Evolutionary conservation across 2,888 invertebrate genomes (phyloP).

Genomic region (Lepidocyrtinus sp.): DNA sequence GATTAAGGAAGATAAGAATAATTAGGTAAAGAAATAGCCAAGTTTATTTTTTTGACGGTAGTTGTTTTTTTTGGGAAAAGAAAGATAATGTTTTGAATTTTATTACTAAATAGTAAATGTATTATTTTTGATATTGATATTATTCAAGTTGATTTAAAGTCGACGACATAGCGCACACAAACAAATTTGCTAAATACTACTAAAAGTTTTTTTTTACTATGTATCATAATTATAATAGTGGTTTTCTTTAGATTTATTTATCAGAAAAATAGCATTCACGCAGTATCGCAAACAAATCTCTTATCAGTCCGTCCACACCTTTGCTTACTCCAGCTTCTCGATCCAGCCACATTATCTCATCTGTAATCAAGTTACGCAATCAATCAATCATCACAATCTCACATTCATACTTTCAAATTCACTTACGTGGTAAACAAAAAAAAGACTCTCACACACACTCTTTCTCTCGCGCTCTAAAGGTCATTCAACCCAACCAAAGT

Average conservation of each 20-base stretch:
- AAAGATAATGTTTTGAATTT: slow-evolving; percentile 53
- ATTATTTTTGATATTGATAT: slow-evolving; percentile 33
- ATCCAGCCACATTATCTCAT: slow-evolving; percentile 68
- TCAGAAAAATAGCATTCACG: slow-evolving; percentile 63
- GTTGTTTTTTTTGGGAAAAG: slow-evolving; percentile 32
- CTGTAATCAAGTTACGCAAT: slow-evolving; percentile 69
- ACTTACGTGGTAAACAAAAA: slow-evolving; percentile 42
- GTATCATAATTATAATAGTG: slow-evolving; percentile 17
- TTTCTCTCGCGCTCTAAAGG: too few relatives aligned
- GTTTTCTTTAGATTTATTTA: too few relatives aligned
- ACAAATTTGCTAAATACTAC: slow-evolving; percentile 46
- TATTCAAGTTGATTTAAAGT: slow-evolving; percentile 55
- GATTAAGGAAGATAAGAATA: slow-evolving; percentile 48
- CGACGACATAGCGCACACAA: slow-evolving; percentile 49
- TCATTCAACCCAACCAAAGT: too few relatives aligned
- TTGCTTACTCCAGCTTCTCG: slow-evolving; percentile 60
- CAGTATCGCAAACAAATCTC: slow-evolving; percentile 62
- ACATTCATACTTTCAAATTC: slow-evolving; percentile 58
- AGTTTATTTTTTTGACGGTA: slow-evolving; percentile 44
- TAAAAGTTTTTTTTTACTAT: slow-evolving; percentile 43
- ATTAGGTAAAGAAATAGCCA: slow-evolving; percentile 49
- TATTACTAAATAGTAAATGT: slow-evolving; percentile 28
- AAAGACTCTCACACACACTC: slow-evolving; percentile 43
- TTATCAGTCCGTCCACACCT: slow-evolving; percentile 58
- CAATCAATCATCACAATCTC: slow-evolving; percentile 66